Base-by-base conservation (phyloP, 2,113 vertebrate genomes). In the Microtus oregoni region DNA sequence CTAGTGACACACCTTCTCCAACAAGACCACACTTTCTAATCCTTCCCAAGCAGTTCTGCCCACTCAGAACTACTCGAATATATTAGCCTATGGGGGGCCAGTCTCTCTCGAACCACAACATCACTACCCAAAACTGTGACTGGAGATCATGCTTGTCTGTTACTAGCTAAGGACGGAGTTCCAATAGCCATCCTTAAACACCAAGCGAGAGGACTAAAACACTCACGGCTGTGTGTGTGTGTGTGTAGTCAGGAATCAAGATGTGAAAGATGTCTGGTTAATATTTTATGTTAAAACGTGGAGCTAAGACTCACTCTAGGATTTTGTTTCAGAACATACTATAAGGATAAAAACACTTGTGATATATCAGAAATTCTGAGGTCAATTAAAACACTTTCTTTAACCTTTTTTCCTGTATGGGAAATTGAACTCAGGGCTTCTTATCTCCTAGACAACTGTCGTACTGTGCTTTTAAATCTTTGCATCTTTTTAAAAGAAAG, bases 301-400 rank as follows among this genome's bases (percentile, higher is more conserved):
- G 58, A 88, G 77, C 1, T 20, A 86, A 96, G 82, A 58, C 67
- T 61, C 50, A 83, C 28, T 22, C 14, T 83, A 35, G 10, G n/a
- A 5, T 70, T 65, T 90, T 90, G 67, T 73, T 75, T 93, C 67
- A 90, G 87, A 75, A 93, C 30, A 75, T 44, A 81, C 50, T 41
- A 79, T 55, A 86, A 96, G 90, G 17, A n/a, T 55, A 50, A 44
- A 55, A 76, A n/a, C 50, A 89, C 50, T 32, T 92, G 30, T 76
- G 67, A 26, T 58, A 24, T 32, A 24, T 15, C 85, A 44, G n/a
- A 91, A 91, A 78, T 65, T 93, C 41, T 86, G 68, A 94, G 47
- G 35, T 78, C 63, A 52, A 65, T 65, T 65, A 65, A 65, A 26
- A 65, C 4, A 9, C 22, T 17, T 55, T 86, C 20, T 78, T 95